These are phyloP conservation scores for Streblospio benedicti DNA, from an alignment of 1,140 invertebrate genomes.

Conservation along the genomic window DNA sequence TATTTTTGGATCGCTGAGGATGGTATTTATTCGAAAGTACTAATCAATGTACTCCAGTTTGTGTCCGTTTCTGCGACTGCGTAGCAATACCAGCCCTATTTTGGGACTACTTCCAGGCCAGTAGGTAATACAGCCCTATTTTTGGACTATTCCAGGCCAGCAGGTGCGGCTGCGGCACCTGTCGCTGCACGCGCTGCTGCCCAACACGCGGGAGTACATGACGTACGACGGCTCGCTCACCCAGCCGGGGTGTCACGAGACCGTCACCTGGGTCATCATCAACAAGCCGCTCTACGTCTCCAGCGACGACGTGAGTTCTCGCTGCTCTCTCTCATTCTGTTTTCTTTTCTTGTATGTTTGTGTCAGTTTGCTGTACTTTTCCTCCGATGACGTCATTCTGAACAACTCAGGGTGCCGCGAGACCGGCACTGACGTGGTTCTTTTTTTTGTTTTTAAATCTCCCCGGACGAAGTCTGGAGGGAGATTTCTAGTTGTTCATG, in stretches of 20 bases:
- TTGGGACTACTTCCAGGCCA: no score
- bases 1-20: no score
- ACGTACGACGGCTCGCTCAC: constrained; percentile 48
- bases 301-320: constrained; percentile 39
- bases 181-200: constrained; percentile 30
- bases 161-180: constrained; percentile 23
- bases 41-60: no score
- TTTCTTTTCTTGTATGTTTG: background rate
- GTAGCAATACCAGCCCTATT: no score
- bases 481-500: no score
- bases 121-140: no score
- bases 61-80: no score
- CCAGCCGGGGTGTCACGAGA: constrained; percentile 43
- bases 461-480: no score
- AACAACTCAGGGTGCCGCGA: background rate
- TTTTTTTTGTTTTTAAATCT: background rate
- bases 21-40: no score
- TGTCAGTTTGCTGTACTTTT: background rate
- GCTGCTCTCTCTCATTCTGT: background rate
- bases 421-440: background rate
- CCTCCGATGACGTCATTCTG: background rate
- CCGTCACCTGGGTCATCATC: constrained; percentile 45
- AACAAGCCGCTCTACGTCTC: constrained; percentile 43
- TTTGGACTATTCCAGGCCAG: no score
- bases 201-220: constrained; percentile 35